Conservation (phyloP, 2,888 invertebrate genomes). For the Nomada ferruginata region DNA sequence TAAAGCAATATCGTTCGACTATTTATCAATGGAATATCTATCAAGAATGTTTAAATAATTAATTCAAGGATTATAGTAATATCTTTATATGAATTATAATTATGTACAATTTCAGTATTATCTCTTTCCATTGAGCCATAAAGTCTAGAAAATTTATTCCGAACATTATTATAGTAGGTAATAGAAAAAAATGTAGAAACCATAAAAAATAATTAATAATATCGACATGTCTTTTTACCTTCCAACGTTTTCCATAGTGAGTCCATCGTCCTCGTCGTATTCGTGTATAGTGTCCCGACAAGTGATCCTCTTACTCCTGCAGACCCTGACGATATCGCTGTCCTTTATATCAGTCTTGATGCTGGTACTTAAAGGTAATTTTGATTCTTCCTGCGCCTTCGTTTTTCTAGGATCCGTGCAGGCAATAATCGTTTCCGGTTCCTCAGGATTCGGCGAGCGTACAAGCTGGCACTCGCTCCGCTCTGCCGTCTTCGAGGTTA, state of each 20-base stretch:
- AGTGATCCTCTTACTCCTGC: constrained; percentile 74
- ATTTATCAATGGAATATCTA: no score
- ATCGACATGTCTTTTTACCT: constrained; percentile 66
- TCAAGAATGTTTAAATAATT: no score
- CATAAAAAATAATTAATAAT: no score
- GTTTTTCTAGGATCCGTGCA: constrained; percentile 46
- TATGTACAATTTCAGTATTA: no score
- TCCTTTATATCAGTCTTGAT: constrained; percentile 76
- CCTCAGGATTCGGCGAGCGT: constrained; percentile 70
- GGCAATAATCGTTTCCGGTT: constrained; percentile 38
- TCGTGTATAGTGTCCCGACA: constrained; percentile 79
- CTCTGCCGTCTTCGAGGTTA: constrained; percentile 75
- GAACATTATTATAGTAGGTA: no score
- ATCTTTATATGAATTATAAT: no score
- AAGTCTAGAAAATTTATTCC: no score
- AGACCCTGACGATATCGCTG: constrained; percentile 70
- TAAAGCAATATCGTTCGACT: no score
- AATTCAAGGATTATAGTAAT: no score
- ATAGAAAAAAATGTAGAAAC: background rate
- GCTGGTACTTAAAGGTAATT: constrained; percentile 75
- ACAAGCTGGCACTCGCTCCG: constrained; percentile 76
- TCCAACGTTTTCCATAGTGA: constrained; percentile 81
- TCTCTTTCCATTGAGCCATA: no score
- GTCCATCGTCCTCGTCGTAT: constrained; percentile 78
- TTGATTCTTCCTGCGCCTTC: constrained; percentile 73